Evolutionary conservation across 1,140 invertebrate species (phyloP).

Genomic region (Caligus rogercresseyi): DNA sequence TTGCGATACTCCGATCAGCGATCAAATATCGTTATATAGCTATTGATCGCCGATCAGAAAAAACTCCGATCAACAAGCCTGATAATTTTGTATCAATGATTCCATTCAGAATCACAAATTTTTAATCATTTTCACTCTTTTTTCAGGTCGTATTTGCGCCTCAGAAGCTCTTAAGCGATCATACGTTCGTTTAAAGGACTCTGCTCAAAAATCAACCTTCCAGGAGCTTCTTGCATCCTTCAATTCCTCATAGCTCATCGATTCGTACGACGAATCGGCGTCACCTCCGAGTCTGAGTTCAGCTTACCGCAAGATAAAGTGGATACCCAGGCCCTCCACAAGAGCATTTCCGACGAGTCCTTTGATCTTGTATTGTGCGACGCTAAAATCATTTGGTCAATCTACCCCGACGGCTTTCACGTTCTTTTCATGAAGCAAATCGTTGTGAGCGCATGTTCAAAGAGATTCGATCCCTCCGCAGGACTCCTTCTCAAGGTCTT

Average conservation of each 20-base stretch:
- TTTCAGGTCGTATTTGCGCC: not conserved
- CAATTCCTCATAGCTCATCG: not conserved
- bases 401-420: slow-evolving; percentile 22
- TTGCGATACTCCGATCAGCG: no score
- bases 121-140: no score
- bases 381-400: slow-evolving; percentile 19
- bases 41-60: no score
- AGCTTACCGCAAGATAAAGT: not conserved
- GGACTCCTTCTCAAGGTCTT: slow-evolving; percentile 16
- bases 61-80: no score
- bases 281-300: not conserved
- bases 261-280: not conserved
- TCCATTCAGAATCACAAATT: no score
- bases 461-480: slow-evolving; percentile 15
- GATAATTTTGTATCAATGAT: no score
- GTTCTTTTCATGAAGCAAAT: slow-evolving; percentile 21
- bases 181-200: not conserved
- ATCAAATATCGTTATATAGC: no score
- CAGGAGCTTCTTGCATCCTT: not conserved
- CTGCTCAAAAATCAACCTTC: not conserved
- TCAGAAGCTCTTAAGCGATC: not conserved
- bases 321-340: not conserved
- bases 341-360: not conserved
- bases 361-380: slow-evolving; percentile 11
- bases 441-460: slow-evolving; percentile 20